Conservation (phyloP, 2,888 invertebrate species). For the Tipula confusa region DNA sequence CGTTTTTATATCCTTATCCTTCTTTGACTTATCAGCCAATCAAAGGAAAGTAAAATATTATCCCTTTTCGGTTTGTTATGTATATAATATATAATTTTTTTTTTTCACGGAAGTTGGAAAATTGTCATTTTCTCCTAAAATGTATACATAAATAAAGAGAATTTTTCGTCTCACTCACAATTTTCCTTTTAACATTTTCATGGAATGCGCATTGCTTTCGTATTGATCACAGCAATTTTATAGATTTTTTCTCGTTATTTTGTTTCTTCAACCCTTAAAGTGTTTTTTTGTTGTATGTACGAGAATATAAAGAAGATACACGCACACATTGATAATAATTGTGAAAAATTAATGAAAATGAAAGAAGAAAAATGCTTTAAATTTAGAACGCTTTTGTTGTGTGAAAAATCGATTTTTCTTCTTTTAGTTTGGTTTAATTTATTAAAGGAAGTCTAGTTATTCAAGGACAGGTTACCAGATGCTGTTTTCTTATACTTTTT, state of each 20-base stretch:
- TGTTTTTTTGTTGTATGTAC: not conserved
- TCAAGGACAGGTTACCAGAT: slow-evolving; percentile 8
- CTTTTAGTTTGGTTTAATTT: not conserved
- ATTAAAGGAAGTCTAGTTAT: not conserved
- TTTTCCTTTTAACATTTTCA: too few relatives aligned
- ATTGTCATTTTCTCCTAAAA: not conserved
- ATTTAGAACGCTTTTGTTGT: not conserved
- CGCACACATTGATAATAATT: not conserved
- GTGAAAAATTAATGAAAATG: slow-evolving; percentile 14
- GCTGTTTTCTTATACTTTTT: not conserved
- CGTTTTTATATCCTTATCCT: not conserved
- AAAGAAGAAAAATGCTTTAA: slow-evolving; percentile 20
- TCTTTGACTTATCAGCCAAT: not conserved
- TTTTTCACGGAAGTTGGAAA: slow-evolving; percentile 3
- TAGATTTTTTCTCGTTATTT: not conserved
- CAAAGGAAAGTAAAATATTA: not conserved
- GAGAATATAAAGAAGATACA: too few relatives aligned
- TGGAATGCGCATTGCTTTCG: not conserved
- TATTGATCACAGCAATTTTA: not conserved
- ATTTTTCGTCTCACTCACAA: not conserved
- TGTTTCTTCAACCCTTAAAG: not conserved
- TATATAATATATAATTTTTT: not conserved
- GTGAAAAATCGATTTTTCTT: not conserved
- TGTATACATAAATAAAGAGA: too few relatives aligned
- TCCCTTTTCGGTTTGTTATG: not conserved